Evolutionary conservation across 2,797 vertebrate genomes (phyloP).

Genomic region (Trematomus bernacchii): DNA sequence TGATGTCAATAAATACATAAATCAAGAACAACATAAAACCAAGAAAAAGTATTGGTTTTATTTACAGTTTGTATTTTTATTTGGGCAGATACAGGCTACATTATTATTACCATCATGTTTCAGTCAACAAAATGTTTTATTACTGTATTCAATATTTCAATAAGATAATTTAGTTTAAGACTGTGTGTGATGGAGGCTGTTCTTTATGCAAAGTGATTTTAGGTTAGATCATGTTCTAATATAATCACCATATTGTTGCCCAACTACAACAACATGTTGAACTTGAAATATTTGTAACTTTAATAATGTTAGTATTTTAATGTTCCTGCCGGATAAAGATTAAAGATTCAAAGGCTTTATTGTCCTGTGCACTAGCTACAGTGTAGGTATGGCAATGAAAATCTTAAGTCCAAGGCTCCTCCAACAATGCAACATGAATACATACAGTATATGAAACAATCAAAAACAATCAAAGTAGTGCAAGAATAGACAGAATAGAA

Average conservation of each 20-base stretch:
- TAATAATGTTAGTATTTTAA: neutral
- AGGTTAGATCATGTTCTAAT: neutral
- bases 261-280: neutral
- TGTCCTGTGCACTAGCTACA: too few species aligned
- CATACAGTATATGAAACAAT: too few species aligned
- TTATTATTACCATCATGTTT: slow-evolving; percentile 2
- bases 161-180: neutral
- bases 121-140: slow-evolving; percentile 2
- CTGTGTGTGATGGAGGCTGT: too few species aligned
- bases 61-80: neutral
- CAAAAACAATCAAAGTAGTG: too few species aligned
- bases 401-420: too few species aligned
- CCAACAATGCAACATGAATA: too few species aligned
- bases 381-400: too few species aligned
- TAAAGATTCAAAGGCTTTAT: too few species aligned
- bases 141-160: slow-evolving; percentile 15
- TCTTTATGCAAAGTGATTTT: too few species aligned
- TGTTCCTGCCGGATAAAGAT: neutral
- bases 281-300: neutral
- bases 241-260: neutral
- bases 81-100: neutral
- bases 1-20: neutral
- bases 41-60: neutral
- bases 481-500: too few species aligned
- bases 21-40: neutral